Evolutionary conservation across 1,140 invertebrate species (phyloP).

Genomic region (Dendroctonus ponderosae): DNA sequence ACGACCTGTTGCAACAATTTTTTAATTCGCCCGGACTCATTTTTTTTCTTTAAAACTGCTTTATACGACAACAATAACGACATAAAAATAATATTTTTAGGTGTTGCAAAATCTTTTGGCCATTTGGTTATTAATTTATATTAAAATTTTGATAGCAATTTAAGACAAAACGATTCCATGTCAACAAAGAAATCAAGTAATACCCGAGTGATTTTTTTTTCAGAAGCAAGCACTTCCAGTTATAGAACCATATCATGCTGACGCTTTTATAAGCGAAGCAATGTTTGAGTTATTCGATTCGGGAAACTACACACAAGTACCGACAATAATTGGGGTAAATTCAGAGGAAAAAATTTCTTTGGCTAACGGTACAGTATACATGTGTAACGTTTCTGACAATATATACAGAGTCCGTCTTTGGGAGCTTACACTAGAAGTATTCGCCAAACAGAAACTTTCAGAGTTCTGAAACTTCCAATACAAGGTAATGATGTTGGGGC

Average conservation of each 20-base stretch:
- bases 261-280: constrained; percentile 36
- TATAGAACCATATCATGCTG: constrained; percentile 34
- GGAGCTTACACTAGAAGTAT: too few relatives aligned
- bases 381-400: not conserved
- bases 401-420: too few relatives aligned
- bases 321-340: constrained; percentile 39
- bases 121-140: not conserved
- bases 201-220: constrained; percentile 2
- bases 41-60: too few relatives aligned
- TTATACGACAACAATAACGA: too few relatives aligned
- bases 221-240: constrained; percentile 23
- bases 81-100: not conserved
- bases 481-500: too few relatives aligned
- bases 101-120: not conserved
- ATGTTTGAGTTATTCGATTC: constrained; percentile 35
- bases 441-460: too few relatives aligned
- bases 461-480: too few relatives aligned
- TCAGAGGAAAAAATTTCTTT: constrained; percentile 34
- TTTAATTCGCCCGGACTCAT: too few relatives aligned
- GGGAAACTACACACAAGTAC: constrained; percentile 37
- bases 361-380: constrained; percentile 1
- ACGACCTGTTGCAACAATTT: too few relatives aligned
- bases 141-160: not conserved
- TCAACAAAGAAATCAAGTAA: not conserved
- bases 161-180: not conserved